A percentile compares a stretch with the other conserved stretches of the same genome.
These are phyloP conservation scores for Cyphomyrus discorhynchus DNA, from an alignment of 2,113 vertebrate species.

Conservation along the genomic window DNA sequence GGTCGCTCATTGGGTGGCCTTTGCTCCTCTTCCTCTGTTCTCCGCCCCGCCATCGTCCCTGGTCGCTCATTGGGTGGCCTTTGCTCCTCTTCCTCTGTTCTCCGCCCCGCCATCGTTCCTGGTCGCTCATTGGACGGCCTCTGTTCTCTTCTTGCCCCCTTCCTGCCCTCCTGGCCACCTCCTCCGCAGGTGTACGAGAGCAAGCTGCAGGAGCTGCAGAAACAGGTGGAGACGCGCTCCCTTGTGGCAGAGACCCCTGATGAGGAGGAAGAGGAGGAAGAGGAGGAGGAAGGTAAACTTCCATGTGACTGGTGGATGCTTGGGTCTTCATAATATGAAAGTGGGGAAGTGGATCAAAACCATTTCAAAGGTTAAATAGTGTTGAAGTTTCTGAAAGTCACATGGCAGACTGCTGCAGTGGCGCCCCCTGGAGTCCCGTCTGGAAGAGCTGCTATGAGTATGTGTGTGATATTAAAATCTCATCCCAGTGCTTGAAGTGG, in stretches of 20 bases:
- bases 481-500: background rate
- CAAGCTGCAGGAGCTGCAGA: slow-evolving; percentile 93
- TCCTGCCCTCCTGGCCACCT: slow-evolving; percentile 54
- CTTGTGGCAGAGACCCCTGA: slow-evolving; percentile 85
- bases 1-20: slow-evolving; percentile 9
- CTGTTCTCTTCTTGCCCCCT: slow-evolving; percentile 21
- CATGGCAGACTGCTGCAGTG: background rate
- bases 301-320: background rate
- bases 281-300: slow-evolving; percentile 57
- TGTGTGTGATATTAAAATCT: background rate
- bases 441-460: background rate
- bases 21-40: background rate
- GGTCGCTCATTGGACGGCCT: slow-evolving; percentile 8
- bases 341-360: background rate
- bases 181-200: slow-evolving; percentile 86
- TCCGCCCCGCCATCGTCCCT: background rate
- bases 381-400: background rate
- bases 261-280: slow-evolving; percentile 86
- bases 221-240: slow-evolving; percentile 91
- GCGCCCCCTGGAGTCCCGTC: background rate
- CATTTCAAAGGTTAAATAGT: background rate
- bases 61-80: background rate
- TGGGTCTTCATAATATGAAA: background rate
- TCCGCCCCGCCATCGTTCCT: background rate
- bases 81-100: background rate